Base-by-base conservation (phyloP, 2,888 invertebrate species). In the Pseudeuparius sepicola region DNA sequence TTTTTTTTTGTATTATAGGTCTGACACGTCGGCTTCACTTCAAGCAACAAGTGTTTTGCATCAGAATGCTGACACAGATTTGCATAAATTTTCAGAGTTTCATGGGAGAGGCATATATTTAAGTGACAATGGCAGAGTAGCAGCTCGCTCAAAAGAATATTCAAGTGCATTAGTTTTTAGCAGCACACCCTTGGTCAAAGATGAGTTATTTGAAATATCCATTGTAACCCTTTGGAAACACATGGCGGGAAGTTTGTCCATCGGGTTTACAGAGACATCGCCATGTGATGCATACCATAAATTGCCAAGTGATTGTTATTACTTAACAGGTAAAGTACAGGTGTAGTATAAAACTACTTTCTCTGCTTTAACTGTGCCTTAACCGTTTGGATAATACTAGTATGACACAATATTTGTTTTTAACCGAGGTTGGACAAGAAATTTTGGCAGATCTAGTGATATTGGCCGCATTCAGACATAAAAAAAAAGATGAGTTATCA, bases 151-250 rank as follows among this genome's bases (percentile, higher is more conserved):
- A 14, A 61, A 67, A 28, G 70, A 73, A 46, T 71, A 67, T 14
- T 51, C 49, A 18, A 54, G 53, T 32, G 54, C 54, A 28, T 64
- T 88, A 2, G 69, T 82, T 6, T 80, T 85, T 56, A 84, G 84
- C 51, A 75, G 83, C 1, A 69, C 73, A 2, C 73, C 79, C 11
- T 66, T 89, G 12, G 74, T 75, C 18, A 65, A 73, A 32, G 84
- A 83, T 43, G 86, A 88, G 55, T 61, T 84, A 15, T 88, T 84
- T 57, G 88, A 89, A 68, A 76, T 86, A 17, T 71, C 75, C 36
- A 69, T 85, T 34, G 60, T 71, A 39, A 71, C 75, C 46, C 66
- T 77, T 38, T 70, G 71, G 27, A 62, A 66, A 3, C 71, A 75
- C 34, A 77, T 74, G 64, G 74, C 78, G 36, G 89, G 89, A 5